These are phyloP conservation scores for Chrysemys picta DNA, from an alignment of 2,113 vertebrate species.

Conservation along the genomic window DNA sequence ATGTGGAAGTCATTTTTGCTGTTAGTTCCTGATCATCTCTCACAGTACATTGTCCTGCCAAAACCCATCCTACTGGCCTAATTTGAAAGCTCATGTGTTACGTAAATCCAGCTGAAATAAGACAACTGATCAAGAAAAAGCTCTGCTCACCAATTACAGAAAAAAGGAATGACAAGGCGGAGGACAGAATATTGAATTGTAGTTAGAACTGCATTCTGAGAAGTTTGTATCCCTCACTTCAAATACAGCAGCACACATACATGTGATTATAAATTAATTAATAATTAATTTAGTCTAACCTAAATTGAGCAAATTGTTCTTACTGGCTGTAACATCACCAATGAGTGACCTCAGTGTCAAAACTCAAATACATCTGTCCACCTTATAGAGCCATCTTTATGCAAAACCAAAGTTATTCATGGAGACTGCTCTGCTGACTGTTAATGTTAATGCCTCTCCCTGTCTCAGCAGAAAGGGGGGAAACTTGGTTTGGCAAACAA, in stretches of 20 bases:
- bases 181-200: rapidly evolving
- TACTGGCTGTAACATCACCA: neutral
- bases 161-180: neutral
- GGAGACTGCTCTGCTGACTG: neutral
- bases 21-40: neutral
- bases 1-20: neutral
- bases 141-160: neutral
- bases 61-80: neutral
- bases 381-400: too few species aligned
- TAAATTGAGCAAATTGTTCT: neutral
- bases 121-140: neutral
- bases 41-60: neutral
- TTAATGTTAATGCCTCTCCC: neutral
- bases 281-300: neutral
- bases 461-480: neutral
- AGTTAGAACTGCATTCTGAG: neutral
- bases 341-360: neutral
- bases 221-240: neutral
- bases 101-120: neutral
- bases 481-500: neutral
- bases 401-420: neutral
- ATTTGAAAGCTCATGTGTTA: neutral
- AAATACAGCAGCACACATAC: neutral
- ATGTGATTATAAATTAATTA: neutral
- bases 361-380: neutral